Percentiles rank a stretch among this genome's conserved stretches.
These are phyloP conservation scores for Euwallacea similis DNA, from an alignment of 1,140 invertebrate genomes.

Conservation along the genomic window DNA sequence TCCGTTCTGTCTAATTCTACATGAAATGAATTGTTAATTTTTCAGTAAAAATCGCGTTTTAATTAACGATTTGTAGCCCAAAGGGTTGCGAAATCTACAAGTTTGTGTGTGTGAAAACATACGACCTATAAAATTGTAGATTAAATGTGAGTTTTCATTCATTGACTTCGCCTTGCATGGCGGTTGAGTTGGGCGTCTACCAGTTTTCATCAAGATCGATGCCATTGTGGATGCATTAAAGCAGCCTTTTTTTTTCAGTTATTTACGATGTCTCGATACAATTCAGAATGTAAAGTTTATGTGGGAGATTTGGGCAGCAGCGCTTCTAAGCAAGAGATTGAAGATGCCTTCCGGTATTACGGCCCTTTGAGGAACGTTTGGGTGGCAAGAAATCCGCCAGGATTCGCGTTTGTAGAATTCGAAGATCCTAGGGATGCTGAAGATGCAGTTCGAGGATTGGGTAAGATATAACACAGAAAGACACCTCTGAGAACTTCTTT, in stretches of 20 bases:
- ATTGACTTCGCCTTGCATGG: not conserved
- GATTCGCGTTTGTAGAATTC: constrained; percentile 96
- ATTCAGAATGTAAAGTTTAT: constrained; percentile 93
- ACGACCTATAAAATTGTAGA: too few relatives aligned
- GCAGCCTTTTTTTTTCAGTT: too few relatives aligned
- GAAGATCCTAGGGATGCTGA: constrained; percentile 89
- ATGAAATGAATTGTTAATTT: too few relatives aligned
- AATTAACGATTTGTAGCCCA: too few relatives aligned
- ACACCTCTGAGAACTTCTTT: not conserved
- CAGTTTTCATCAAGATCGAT: too few relatives aligned
- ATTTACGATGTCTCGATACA: constrained; percentile 70
- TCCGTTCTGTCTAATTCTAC: too few relatives aligned
- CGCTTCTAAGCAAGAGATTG: constrained; percentile 87
- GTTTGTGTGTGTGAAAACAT: too few relatives aligned
- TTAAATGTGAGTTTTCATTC: too few relatives aligned
- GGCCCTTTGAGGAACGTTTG: constrained; percentile 92
- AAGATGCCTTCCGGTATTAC: constrained; percentile 94
- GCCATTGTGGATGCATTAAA: too few relatives aligned
- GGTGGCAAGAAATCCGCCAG: constrained; percentile 90
- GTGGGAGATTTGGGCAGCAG: constrained; percentile 90
- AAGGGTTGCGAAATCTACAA: too few relatives aligned
- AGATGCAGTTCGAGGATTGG: constrained; percentile 80
- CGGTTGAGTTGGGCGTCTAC: too few relatives aligned
- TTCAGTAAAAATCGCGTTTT: too few relatives aligned
- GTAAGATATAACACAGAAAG: constrained; percentile 55